Base-by-base conservation (phyloP, 2,113 vertebrate species). In the Gadus chalcogrammus region DNA sequence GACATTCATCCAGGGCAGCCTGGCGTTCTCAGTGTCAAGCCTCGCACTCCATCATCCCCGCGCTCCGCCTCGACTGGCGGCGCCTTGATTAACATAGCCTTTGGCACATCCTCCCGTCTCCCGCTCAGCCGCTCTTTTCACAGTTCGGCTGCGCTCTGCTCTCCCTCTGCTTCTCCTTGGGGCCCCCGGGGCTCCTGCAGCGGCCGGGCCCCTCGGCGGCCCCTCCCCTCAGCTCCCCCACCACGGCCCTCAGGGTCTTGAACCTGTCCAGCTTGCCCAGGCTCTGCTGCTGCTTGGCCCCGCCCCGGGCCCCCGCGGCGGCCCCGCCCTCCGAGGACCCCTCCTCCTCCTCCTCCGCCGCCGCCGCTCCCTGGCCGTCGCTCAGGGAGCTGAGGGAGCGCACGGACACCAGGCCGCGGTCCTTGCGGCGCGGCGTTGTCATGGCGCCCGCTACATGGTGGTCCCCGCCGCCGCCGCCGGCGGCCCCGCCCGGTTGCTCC, bases 331-430 rank as follows among this genome's bases (percentile, higher is more conserved):
- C 80, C 22, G 83, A 85, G 0, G 83, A 61, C 1, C 85, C 42
- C 8, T 48, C 42, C 42, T 1, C 42, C 42, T 20, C 20, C 24
- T 24, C 24, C 24, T 24, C 24, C 24, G 24, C 24, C 24, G 24
- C 24, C 24, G 24, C 24, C 24, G 2, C 2, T 24, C 42, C 42
- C 42, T 48, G 42, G 12, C 42, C 12, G 42, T 48, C 91, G 63
- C 87, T 89, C 48, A 92, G 91, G 61, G 92, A 91, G 70, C 94
- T 95, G 61, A 95, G 93, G 7, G 92, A 93, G 67, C 93, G 88
- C 2, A 91, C 93, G 0, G 85, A 79, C 0, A 91, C 81, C 61
- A 94, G 73, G 86, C 91, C 0, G 16, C 87, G 68, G 92, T 94
- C 83, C 93, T 92, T 0, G 73, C 91, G 89, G 61, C 52, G 88